Evolutionary conservation across 2,888 invertebrate genomes (phyloP), one percentile per base, ranked within the genome.

Genomic region (Nemotelus pantherinus): DNA sequence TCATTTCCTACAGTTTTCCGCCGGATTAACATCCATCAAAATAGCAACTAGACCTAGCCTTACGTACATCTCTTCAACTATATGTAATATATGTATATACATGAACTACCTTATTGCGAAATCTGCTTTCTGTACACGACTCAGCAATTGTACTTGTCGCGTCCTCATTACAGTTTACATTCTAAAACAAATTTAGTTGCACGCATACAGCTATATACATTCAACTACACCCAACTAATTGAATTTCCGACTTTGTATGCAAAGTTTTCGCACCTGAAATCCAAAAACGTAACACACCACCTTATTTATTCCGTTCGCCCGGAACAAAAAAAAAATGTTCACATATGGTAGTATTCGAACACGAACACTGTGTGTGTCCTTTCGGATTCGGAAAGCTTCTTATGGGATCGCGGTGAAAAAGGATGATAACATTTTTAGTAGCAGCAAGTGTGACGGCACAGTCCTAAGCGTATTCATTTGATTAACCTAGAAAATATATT

Each of bases 161-260:
- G 25, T 25, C 25, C 25, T 25, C 25, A 25, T 25, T 25, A 25
- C 25, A 25, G 25, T 25, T 25, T 25, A 25, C 25, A 25, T 25
- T 25, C 25, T 25, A 25, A 25, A 25, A 25, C 25, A 25, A 25
- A 25, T 25, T 58, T 58, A 58, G 7, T 60, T 60, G 41, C 60
- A 41, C 60, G 60, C 7, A 39, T 41, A 60, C 39, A 7, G 60
- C 50, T 1, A 50, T 41, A 58, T 60, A 25, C 48, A 48, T 50
- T 1, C 55, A 43, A 39, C 10, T 39, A 48, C 48, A 44, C 63
- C 63, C 41, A 2, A 60, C 74, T 74, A 74, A 74, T 74, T 74
- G 74, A 74, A 60, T 74, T 74, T 60, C 10, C 43, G 63, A 74
- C 60, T 74, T 74, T 74, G 55, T 60, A 63, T 63, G 60, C 39